Evolutionary conservation across 2,888 invertebrate species (phyloP).

Genomic region (Campopleginae sp.): DNA sequence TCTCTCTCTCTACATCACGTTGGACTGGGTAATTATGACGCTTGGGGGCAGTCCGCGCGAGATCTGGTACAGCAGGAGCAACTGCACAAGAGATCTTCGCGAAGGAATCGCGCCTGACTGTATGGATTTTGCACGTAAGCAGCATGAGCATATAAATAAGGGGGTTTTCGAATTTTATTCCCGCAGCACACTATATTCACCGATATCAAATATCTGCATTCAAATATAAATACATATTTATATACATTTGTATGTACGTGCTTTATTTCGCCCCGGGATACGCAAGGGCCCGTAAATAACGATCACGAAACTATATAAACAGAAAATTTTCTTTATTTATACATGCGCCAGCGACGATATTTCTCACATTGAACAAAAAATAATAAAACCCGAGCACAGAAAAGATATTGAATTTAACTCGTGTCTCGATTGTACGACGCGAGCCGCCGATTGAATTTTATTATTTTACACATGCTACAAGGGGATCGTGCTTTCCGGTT

Average conservation of each 20-base stretch:
- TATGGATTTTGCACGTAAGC: slow-evolving; percentile 60
- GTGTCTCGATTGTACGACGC: slow-evolving; percentile 49
- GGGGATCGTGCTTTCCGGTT: slow-evolving; percentile 50
- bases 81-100: slow-evolving; percentile 45
- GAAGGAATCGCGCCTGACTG: slow-evolving; percentile 41
- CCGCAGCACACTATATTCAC: slow-evolving; percentile 48
- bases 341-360: slow-evolving; percentile 42
- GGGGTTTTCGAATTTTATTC: slow-evolving; percentile 65
- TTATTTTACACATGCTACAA: slow-evolving; percentile 61
- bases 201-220: slow-evolving; percentile 35
- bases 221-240: slow-evolving; percentile 10
- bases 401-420: slow-evolving; percentile 63
- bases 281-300: slow-evolving; percentile 59
- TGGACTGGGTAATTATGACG: slow-evolving; percentile 68
- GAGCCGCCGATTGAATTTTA: slow-evolving; percentile 62
- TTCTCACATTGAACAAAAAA: slow-evolving; percentile 52
- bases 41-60: slow-evolving; percentile 62
- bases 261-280: slow-evolving; percentile 59
- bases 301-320: slow-evolving; percentile 63
- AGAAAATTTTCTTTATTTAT: slow-evolving; percentile 31
- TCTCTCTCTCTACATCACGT: slow-evolving; percentile 48
- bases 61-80: slow-evolving; percentile 48
- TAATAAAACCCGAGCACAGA: slow-evolving; percentile 15
- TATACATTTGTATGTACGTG: slow-evolving; percentile 26
- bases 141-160: slow-evolving; percentile 64